phyloP scores from a whole-genome alignment of 2,113 vertebrate genomes.

The Numida meleagris region DNA sequence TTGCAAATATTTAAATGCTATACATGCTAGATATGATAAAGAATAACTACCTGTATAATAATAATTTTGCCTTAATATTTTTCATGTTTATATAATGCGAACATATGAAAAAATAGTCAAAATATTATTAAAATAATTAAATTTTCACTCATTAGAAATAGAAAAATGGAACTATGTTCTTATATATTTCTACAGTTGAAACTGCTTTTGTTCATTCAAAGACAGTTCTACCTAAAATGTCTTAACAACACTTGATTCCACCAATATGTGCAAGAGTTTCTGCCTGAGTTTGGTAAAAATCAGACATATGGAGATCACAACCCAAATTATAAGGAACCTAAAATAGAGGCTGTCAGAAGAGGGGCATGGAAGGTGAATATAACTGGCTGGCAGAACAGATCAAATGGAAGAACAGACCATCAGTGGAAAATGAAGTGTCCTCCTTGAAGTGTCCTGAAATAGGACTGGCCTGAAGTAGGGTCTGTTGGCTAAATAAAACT shows the following conservation, averaged over 20 bases:
- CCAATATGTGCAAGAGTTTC: neutral
- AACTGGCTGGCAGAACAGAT: neutral
- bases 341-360: neutral
- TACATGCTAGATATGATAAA: neutral
- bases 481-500: neutral
- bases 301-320: neutral
- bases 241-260: neutral
- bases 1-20: neutral
- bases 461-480: neutral
- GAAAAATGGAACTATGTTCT: neutral
- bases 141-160: neutral
- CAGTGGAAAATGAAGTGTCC: neutral
- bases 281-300: neutral
- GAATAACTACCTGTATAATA: neutral
- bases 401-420: neutral
- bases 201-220: neutral
- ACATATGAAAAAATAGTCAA: neutral
- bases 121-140: neutral
- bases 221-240: neutral
- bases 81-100: neutral
- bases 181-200: neutral
- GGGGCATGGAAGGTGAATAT: neutral
- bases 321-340: neutral
- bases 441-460: neutral
- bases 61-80: neutral